These are phyloP conservation scores for Tricholaema leucomelas DNA, from an alignment of 2,113 vertebrate genomes.

Conservation along the genomic window DNA sequence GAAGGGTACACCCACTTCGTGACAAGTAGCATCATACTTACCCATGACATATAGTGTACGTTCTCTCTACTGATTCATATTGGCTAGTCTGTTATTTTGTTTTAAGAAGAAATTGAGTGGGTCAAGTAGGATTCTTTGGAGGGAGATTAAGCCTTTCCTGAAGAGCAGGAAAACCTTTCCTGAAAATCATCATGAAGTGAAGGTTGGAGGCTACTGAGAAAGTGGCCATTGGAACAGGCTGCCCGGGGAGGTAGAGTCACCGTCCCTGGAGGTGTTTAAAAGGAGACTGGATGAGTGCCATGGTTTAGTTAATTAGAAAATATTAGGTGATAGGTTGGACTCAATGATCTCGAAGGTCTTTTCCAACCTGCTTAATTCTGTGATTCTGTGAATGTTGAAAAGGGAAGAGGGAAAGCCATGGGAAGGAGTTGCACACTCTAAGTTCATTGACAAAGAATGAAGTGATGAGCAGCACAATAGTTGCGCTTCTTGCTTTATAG, in stretches of 20 bases:
- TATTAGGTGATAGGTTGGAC: no score
- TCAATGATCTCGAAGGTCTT: no score
- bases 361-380: no score
- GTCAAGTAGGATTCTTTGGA: neutral
- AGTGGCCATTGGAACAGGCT: no score
- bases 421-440: fast-evolving
- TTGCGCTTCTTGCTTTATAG: neutral
- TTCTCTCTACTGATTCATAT: neutral
- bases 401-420: neutral
- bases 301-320: no score
- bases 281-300: no score
- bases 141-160: fast-evolving
- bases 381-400: neutral
- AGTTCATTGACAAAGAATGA: neutral
- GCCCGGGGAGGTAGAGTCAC: no score
- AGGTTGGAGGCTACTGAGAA: neutral
- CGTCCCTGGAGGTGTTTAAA: no score
- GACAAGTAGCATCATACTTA: neutral
- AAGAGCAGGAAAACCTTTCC: neutral
- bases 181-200: neutral
- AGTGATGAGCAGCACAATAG: neutral
- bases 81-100: neutral
- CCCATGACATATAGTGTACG: no score
- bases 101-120: neutral
- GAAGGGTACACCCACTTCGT: neutral